Percentiles rank a stretch among this genome's conserved stretches.
Evolutionary conservation across 2,888 invertebrate species (phyloP).

Genomic region (Ametastegia equiseti): DNA sequence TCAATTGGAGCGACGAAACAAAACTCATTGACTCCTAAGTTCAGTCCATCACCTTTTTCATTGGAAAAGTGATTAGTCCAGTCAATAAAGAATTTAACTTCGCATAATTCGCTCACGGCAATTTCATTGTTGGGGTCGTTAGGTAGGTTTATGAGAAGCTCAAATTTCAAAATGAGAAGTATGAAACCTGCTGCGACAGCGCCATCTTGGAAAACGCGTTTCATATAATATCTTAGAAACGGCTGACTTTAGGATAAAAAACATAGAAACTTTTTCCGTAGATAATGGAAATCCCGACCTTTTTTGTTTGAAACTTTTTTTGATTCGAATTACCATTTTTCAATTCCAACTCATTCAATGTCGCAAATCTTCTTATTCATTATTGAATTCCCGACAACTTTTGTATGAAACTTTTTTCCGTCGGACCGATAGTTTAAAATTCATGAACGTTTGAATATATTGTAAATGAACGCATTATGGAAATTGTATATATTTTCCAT

Average conservation of each 20-base stretch:
- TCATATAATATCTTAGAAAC: background rate
- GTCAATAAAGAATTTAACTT: background rate
- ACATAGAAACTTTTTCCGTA: background rate
- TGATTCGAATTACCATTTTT: background rate
- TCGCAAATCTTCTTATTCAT: background rate
- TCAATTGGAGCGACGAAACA: no score
- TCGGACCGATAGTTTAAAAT: no score
- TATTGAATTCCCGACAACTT: no score
- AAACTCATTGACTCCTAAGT: no score
- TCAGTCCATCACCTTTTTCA: no score
- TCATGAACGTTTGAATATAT: no score
- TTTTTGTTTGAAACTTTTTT: background rate
- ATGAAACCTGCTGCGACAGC: constrained; percentile 27
- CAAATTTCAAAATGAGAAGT: background rate
- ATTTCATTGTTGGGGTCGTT: background rate
- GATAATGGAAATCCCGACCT: background rate
- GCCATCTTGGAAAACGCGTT: background rate
- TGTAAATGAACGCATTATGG: no score
- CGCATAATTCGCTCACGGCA: constrained; percentile 19
- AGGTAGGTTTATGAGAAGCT: constrained; percentile 9
- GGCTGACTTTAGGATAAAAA: constrained; percentile 4
- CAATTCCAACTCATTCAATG: background rate
- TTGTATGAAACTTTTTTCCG: no score
- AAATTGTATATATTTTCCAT: no score
- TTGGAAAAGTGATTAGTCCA: no score